Base-by-base conservation (phyloP, 2,888 invertebrate genomes). In the Rhyacophila evoluta region DNA sequence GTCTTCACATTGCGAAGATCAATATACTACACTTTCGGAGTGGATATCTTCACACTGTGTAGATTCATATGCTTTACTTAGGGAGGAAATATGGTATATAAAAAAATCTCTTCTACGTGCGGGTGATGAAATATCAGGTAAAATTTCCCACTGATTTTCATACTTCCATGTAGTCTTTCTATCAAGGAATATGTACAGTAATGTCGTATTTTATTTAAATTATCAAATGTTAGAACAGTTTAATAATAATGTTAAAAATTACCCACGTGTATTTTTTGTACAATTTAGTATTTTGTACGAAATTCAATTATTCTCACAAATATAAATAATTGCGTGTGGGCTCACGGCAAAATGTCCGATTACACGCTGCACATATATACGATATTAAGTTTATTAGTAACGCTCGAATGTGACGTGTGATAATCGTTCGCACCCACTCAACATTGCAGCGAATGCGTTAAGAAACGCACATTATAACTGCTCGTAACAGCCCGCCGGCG, bases 381-480 rank as follows among this genome's bases (percentile, higher is more conserved):
- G 15, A 55, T 8, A 55, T 55, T 55, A 55, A 55, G 55, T 55
- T 55, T 55, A 55, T 55, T 55, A 55, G 55, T 55, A 55, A 55
- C 19, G 55, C 19, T 19, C 19, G 55, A 55, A 19, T 55, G 55
- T 55, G 19, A 55, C 25, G 55, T 10, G 55, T 55, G 55, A 55
- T 55, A 55, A 55, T 55, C 55, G 19, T 55, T 25, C 55, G 55
- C 55, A 55, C 55, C 55, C 55, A 55, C 55, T 55, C 25, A 12
- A 19, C 19, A 25, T 55, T 55, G 55, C 55, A 55, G 19, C 55
- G 55, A 55, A 19, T 55, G 55, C 55, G 55, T 55, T 55, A 55
- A 55, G 55, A 55, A 55, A 55, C 55, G 55, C 55, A 55, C 25
- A 55, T 55, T 55, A 55, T 55, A 55, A 55, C 41, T 41, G 41